phyloP scores from a whole-genome alignment of 2,113 vertebrate genomes.

The Odontophorus gujanensis region DNA sequence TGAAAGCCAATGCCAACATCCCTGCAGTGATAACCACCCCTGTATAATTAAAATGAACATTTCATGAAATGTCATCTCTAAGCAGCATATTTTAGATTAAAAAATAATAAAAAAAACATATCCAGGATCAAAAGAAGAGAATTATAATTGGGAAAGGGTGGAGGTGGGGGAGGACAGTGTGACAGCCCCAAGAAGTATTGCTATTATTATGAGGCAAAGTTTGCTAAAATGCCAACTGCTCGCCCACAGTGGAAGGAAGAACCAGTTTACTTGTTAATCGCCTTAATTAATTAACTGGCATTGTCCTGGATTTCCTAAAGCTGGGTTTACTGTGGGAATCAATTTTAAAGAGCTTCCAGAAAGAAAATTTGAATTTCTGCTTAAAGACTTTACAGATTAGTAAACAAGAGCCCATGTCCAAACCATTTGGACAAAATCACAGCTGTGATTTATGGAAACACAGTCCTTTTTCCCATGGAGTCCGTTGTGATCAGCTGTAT shows the following conservation, averaged over 20 bases:
- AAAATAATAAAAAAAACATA: neutral
- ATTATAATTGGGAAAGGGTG: conserved; percentile 28
- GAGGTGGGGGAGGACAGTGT: neutral
- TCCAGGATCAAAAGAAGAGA: conserved; percentile 38
- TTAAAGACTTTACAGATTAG: conserved; percentile 30
- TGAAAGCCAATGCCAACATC: conserved; percentile 33
- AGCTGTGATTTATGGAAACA: neutral
- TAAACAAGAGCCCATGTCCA: conserved; percentile 47
- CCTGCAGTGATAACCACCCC: conserved; percentile 61
- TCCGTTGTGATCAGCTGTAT: neutral
- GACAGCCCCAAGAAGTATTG: conserved; percentile 39
- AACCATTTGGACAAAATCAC: conserved; percentile 28
- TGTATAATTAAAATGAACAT: conserved; percentile 66
- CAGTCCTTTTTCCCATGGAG: neutral
- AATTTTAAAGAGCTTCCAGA: conserved; percentile 61
- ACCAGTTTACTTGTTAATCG: conserved; percentile 52
- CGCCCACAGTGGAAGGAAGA: conserved; percentile 37
- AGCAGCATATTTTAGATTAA: conserved; percentile 42
- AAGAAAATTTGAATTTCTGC: conserved; percentile 42
- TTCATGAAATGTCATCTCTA: conserved; percentile 59
- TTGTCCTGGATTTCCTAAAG: conserved; percentile 55
- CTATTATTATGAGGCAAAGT: conserved; percentile 27
- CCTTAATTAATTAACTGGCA: conserved; percentile 72
- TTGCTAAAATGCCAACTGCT: conserved; percentile 54
- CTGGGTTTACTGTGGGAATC: conserved; percentile 44